Conservation (phyloP, 2,888 invertebrate species). For the Ectemnius cavifrons region DNA sequence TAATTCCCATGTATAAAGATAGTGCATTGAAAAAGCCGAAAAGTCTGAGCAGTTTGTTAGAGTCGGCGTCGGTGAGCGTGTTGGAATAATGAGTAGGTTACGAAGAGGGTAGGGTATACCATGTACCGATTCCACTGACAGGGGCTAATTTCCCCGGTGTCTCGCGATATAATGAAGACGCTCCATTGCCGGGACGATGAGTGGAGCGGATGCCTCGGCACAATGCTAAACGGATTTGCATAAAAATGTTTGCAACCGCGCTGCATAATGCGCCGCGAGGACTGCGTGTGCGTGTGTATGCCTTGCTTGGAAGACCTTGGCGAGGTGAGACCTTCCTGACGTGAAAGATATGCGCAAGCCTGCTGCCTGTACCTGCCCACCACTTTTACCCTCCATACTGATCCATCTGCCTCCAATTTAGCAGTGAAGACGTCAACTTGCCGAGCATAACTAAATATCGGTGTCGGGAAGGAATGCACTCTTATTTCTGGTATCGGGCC, state of each 20-base stretch:
- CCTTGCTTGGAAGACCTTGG: constrained; percentile 58
- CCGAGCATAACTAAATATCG: background rate
- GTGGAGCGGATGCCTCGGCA: constrained; percentile 54
- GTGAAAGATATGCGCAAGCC: constrained; percentile 46
- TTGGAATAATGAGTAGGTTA: too few relatives aligned
- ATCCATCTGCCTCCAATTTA: background rate
- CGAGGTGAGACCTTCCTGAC: constrained; percentile 63
- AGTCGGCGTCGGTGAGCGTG: too few relatives aligned
- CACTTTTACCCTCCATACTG: constrained; percentile 30
- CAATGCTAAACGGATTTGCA: constrained; percentile 68
- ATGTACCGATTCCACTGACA: background rate
- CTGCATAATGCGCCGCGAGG: constrained; percentile 53
- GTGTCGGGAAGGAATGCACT: too few relatives aligned
- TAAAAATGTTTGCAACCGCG: constrained; percentile 66
- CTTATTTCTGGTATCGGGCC: too few relatives aligned
- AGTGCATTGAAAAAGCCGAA: too few relatives aligned
- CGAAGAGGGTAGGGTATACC: too few relatives aligned
- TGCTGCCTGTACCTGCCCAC: constrained; percentile 45
- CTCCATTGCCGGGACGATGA: constrained; percentile 38
- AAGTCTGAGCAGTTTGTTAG: too few relatives aligned
- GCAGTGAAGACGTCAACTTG: background rate
- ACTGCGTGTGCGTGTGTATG: constrained; percentile 3
- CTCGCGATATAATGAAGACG: constrained; percentile 16
- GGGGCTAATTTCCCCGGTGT: constrained; percentile 10
- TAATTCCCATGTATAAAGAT: too few relatives aligned